Base-by-base conservation (phyloP, 2,888 invertebrate genomes). In the Limnephilus auricula region DNA sequence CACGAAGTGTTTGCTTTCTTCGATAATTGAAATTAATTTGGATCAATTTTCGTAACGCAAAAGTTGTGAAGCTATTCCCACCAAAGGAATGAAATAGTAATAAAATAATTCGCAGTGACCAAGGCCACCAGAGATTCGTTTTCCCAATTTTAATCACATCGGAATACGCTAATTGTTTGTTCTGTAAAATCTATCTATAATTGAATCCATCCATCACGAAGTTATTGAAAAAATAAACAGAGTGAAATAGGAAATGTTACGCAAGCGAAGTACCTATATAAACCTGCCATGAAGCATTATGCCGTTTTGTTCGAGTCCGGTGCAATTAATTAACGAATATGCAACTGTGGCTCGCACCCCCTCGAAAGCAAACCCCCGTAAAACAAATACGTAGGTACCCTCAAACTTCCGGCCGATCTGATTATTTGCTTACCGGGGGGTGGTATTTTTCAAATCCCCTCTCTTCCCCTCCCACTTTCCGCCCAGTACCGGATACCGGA, bases 251-350 rank as follows among this genome's bases (percentile, higher is more conserved):
- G 89, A 82, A 90, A 83, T 83, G 83, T 90, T 83, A 90, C 34
- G 82, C 83, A 82, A 90, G 83, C 50, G 25, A 65, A 6, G 65
- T n/a, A 40, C 12, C 40, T 40, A 65, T 65, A 65, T n/a, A 90
- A 12, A 32, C n/a, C 31, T 82, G n/a, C 80, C 45, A 45, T 31
- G 89, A 80, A 40, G 37, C 79, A 89, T 89, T 89, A 89, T 37
- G 83, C 32, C 90, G 18, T 90, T 90, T 90, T 90, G 90, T 85
- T 90, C 89, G 80, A 80, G 87, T 30, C 90, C 31, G 88, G 87
- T 32, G 90, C 92, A 92, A 92, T 92, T 92, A 92, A 92, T 92
- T 92, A 92, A 92, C 92, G 84, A 92, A 92, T 90, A 80, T 84
- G 90, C 92, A 84, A 83, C 89, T 90, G 87, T 85, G 85, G 85